Conservation (phyloP, 2,113 vertebrate species). For the Mugil cephalus region DNA sequence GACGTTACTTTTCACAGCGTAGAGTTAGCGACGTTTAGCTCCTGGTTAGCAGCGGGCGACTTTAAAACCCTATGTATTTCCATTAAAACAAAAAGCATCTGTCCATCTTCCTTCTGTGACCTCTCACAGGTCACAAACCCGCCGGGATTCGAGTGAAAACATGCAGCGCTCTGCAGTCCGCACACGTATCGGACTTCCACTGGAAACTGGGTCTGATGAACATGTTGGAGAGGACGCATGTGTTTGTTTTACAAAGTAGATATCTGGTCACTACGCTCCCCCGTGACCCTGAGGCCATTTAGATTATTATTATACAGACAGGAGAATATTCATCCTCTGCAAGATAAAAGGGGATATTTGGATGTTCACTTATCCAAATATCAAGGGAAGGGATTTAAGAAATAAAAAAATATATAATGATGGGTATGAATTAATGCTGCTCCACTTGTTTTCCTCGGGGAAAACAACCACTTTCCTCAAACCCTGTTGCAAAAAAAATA, state of each 20-base stretch:
- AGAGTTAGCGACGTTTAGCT: no score
- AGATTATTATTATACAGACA: conserved; percentile 66
- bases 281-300: conserved; percentile 51
- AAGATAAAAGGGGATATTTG: conserved; percentile 1
- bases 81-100: no score
- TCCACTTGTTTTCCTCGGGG: not conserved
- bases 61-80: no score
- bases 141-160: not conserved
- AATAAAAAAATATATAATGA: not conserved
- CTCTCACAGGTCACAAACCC: conserved; percentile 4
- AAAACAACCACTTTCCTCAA: not conserved
- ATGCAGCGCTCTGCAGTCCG: conserved; percentile 12
- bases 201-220: conserved; percentile 43
- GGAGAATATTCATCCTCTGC: not conserved
- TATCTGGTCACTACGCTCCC: conserved; percentile 27
- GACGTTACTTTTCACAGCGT: not conserved
- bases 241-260: conserved; percentile 25
- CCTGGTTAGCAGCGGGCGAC: no score
- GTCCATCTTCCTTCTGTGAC: not conserved
- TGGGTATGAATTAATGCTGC: not conserved
- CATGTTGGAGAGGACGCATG: conserved; percentile 35
- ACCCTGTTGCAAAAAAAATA: no score
- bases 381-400: not conserved
- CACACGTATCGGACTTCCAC: conserved; percentile 9
- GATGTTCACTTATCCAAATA: not conserved